Percentiles rank a stretch among this genome's conserved stretches.
Evolutionary conservation across 2,113 vertebrate genomes (phyloP).

Genomic region (Paramisgurnus dabryanus): DNA sequence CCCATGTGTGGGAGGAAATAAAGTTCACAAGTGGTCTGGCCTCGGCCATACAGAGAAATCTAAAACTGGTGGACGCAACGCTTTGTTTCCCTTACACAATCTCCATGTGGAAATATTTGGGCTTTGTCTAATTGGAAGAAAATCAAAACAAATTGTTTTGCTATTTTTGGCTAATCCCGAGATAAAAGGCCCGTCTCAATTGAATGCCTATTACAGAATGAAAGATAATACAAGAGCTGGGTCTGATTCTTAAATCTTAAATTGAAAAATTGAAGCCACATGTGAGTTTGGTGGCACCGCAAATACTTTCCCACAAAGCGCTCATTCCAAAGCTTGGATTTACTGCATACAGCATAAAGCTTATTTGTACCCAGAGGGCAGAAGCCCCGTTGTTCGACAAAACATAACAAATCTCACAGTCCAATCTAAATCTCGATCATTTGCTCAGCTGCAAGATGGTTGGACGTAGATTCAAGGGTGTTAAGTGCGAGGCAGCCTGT

Average conservation of each 20-base stretch:
- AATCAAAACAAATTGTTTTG: constrained; percentile 65
- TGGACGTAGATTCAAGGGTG: constrained; percentile 61
- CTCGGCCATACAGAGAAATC: constrained; percentile 30
- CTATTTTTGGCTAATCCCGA: constrained; percentile 64
- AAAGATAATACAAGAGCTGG: constrained; percentile 64
- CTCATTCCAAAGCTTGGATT: constrained; percentile 54
- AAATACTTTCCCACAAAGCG: constrained; percentile 72
- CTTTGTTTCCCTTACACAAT: constrained; percentile 56
- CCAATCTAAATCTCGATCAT: constrained; percentile 56
- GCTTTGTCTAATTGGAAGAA: constrained; percentile 63
- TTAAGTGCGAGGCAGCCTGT: constrained; percentile 56
- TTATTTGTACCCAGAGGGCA: constrained; percentile 53
- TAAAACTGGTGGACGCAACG: constrained; percentile 20
- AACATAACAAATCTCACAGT: constrained; percentile 12
- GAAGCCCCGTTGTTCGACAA: constrained; percentile 47
- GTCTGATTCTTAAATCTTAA: constrained; percentile 62
- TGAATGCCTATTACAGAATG: constrained; percentile 67
- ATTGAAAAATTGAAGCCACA: constrained; percentile 73
- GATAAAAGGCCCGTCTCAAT: constrained; percentile 68
- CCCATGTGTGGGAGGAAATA: not conserved
- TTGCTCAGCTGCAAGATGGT: constrained; percentile 64
- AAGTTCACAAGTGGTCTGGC: constrained; percentile 2
- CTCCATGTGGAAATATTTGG: constrained; percentile 55
- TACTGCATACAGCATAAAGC: constrained; percentile 56
- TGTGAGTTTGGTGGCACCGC: constrained; percentile 67